Evolutionary conservation across 2,888 invertebrate genomes (phyloP).

Genomic region (Dasysyrphus tricinctus): DNA sequence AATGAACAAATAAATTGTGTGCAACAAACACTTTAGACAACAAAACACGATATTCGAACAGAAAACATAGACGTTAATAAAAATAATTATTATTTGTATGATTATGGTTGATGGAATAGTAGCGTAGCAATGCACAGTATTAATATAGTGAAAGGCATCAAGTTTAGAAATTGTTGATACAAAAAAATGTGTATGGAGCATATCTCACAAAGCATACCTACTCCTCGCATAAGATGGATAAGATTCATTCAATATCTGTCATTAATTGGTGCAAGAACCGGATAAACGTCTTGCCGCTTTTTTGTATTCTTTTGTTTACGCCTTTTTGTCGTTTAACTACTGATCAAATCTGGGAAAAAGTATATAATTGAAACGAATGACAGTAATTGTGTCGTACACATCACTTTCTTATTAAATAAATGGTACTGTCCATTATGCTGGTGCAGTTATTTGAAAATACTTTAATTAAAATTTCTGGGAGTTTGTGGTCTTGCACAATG

Average conservation of each 20-base stretch:
- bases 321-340: not conserved
- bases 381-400: not conserved
- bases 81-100: not conserved
- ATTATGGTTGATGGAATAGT: not conserved
- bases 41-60: not conserved
- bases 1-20: not conserved
- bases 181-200: not conserved
- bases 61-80: not conserved
- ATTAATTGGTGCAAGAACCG: conserved; percentile 20
- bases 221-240: not conserved
- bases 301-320: not conserved
- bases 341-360: not conserved
- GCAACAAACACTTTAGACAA: not conserved
- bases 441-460: not conserved
- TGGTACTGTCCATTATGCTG: not conserved
- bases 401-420: not conserved
- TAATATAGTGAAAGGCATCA: conserved; percentile 14
- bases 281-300: not conserved
- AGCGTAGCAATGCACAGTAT: not conserved
- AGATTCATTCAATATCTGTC: not conserved
- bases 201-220: not conserved
- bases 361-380: conserved; percentile 6
- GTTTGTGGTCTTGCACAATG: too few relatives aligned
- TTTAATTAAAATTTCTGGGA: not conserved
- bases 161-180: conserved; percentile 6